Conservation (phyloP, 2,797 vertebrate species). For the Hozukius guyotensis region DNA sequence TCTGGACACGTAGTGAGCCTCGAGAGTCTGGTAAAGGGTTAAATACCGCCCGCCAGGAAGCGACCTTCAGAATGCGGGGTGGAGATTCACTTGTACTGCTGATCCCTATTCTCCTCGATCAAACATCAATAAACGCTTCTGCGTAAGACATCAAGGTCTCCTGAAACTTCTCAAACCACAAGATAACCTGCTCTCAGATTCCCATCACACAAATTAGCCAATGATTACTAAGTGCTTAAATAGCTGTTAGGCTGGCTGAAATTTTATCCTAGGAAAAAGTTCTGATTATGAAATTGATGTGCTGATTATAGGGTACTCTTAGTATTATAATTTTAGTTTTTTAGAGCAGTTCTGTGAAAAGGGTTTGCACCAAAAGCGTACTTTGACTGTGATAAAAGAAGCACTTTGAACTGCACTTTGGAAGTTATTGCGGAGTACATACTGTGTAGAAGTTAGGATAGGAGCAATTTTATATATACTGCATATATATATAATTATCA, state of each 20-base stretch:
- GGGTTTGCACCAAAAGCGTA: too few relatives aligned
- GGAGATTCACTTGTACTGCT: not conserved
- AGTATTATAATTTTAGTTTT: not conserved
- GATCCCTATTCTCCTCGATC: not conserved
- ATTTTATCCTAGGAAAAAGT: not conserved
- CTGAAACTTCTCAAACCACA: not conserved
- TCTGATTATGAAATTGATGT: conserved; percentile 33
- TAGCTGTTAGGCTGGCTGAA: not conserved
- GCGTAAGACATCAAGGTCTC: not conserved
- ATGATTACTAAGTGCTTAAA: conserved; percentile 34
- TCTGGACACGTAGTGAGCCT: too few relatives aligned
- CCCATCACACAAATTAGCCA: conserved; percentile 2
- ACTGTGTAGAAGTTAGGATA: not conserved
- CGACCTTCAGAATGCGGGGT: too few relatives aligned
- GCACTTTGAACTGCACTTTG: not conserved
- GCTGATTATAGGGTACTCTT: conserved; percentile 28
- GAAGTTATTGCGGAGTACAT: not conserved
- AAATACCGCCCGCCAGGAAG: too few relatives aligned
- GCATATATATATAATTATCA: not conserved
- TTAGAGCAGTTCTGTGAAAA: too few relatives aligned
- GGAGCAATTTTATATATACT: not conserved
- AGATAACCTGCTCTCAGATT: not conserved
- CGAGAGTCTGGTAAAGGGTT: too few relatives aligned
- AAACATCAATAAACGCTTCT: not conserved
- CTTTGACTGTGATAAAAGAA: not conserved